Conservation (phyloP, 2,113 vertebrate genomes). For the Grammomys dolichurus region DNA sequence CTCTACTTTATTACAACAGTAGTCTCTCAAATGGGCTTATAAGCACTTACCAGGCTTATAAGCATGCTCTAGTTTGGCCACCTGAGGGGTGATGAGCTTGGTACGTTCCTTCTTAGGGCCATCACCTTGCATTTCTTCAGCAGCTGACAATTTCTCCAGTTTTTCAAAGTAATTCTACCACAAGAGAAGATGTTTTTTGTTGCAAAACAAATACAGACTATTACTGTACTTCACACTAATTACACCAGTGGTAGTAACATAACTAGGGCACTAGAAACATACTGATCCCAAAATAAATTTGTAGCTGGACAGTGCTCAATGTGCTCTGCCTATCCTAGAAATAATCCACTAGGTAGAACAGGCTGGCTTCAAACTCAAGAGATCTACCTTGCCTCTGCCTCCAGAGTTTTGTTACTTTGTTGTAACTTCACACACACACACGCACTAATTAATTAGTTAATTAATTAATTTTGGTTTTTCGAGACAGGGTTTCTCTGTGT, state of each 20-base stretch:
- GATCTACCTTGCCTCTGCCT: too few species aligned
- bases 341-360: too few species aligned
- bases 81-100: constrained; percentile 98
- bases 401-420: background rate
- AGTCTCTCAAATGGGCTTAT: background rate
- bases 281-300: too few species aligned
- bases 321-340: too few species aligned
- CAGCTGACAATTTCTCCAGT: constrained; percentile 94
- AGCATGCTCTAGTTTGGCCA: constrained; percentile 96
- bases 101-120: constrained; percentile 94
- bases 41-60: constrained; percentile 93
- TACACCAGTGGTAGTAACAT: background rate
- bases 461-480: too few species aligned
- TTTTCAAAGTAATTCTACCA: constrained; percentile 98
- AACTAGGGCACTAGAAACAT: background rate
- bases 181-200: background rate
- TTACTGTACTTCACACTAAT: background rate
- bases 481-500: too few species aligned
- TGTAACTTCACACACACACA: background rate
- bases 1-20: background rate
- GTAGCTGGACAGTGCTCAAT: too few species aligned
- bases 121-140: constrained; percentile 89
- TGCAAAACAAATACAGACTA: background rate
- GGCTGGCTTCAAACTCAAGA: too few species aligned
- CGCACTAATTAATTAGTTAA: too few species aligned